These are phyloP conservation scores for Mesorhabditis sp. DNA, from an alignment of 2,888 invertebrate species.

Conservation along the genomic window DNA sequence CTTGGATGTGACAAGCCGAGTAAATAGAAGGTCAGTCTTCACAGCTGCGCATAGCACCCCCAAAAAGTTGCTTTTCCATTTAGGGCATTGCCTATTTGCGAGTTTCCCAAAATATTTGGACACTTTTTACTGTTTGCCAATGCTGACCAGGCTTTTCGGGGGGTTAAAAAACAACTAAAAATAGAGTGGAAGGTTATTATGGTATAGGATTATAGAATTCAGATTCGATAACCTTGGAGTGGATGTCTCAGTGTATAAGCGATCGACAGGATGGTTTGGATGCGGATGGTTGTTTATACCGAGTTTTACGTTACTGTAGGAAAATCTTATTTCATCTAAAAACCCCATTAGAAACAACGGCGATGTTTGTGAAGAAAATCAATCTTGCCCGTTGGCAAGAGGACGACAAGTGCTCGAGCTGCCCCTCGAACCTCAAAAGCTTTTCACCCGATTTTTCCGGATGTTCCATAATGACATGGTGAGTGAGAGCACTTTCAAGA, in stretches of 20 bases:
- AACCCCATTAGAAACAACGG: conserved; percentile 29
- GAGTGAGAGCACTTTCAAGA: conserved; percentile 7
- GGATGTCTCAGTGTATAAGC: conserved; percentile 47
- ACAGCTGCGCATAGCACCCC: not conserved
- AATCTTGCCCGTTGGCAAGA: conserved; percentile 35
- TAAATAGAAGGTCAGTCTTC: conserved; percentile 37
- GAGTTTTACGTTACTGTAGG: conserved; percentile 47
- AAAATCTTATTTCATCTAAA: conserved; percentile 7
- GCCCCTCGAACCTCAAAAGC: conserved; percentile 34
- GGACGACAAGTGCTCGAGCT: conserved; percentile 52
- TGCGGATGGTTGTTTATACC: conserved; percentile 54
- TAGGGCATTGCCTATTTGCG: not conserved
- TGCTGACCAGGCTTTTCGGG: not conserved
- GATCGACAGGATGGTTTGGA: conserved; percentile 51
- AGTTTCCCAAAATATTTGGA: not conserved
- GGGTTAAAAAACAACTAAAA: not conserved
- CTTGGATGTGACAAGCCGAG: conserved; percentile 45
- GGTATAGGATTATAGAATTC: conserved; percentile 8
- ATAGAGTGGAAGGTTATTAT: not conserved
- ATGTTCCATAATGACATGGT: conserved; percentile 45
- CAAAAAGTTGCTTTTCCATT: not conserved
- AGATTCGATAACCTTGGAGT: conserved; percentile 50
- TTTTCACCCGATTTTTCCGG: conserved; percentile 44
- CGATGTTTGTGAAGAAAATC: conserved; percentile 41
- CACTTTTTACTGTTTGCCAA: not conserved